These are phyloP conservation scores for Tridacna gigas DNA, from an alignment of 2,888 invertebrate genomes.

Conservation along the genomic window DNA sequence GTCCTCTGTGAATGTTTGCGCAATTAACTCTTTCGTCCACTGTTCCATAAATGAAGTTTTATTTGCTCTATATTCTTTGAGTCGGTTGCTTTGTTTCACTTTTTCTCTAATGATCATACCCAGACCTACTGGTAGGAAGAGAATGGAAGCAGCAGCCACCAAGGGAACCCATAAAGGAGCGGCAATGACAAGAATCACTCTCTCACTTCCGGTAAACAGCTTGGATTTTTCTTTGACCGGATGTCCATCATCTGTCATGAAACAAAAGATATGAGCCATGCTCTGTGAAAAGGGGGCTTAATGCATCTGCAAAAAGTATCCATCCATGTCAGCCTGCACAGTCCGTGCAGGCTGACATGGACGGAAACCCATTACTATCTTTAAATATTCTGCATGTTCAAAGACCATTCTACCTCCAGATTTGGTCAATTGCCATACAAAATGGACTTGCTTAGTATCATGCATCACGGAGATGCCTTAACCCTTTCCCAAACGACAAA, in stretches of 20 bases:
- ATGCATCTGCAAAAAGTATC: too few species aligned
- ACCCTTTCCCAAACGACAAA: too few species aligned
- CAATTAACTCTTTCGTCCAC: slow-evolving; percentile 55
- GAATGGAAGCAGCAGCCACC: slow-evolving; percentile 63
- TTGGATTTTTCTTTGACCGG: background rate
- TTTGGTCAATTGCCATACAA: too few species aligned
- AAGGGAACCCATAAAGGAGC: slow-evolving; percentile 70
- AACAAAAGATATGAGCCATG: background rate
- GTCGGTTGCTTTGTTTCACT: slow-evolving; percentile 40
- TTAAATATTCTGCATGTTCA: too few species aligned
- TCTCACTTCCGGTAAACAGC: slow-evolving; percentile 65
- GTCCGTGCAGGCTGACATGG: too few species aligned
- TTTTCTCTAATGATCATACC: slow-evolving; percentile 62
- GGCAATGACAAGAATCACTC: slow-evolving; percentile 62
- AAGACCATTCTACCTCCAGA: too few species aligned
- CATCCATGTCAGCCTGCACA: too few species aligned
- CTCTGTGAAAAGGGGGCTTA: too few species aligned
- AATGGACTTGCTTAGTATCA: too few species aligned
- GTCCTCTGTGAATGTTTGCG: slow-evolving; percentile 45
- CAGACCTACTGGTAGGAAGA: slow-evolving; percentile 65
- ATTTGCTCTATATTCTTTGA: slow-evolving; percentile 51
- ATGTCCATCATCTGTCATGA: background rate
- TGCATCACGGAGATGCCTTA: too few species aligned
- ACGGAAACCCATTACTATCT: too few species aligned
- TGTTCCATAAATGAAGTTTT: slow-evolving; percentile 59